phyloP scores from a whole-genome alignment of 1,140 invertebrate species.

The Ridgeia piscesae region DNA sequence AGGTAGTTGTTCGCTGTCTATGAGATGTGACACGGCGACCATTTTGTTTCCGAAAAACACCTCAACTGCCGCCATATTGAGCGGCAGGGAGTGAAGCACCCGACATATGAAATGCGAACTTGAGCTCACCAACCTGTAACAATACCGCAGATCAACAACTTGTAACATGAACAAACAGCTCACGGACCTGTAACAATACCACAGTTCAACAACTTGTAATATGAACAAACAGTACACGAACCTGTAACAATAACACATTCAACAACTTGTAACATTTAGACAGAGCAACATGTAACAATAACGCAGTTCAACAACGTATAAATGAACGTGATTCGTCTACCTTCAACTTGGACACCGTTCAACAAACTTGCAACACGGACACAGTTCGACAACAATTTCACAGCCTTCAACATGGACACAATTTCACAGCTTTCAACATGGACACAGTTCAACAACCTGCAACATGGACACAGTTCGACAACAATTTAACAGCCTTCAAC shows the following conservation, averaged over 20 bases:
- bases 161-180: conserved; percentile 33
- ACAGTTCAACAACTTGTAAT: too few relatives aligned
- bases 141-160: conserved; percentile 45
- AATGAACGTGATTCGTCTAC: neutral
- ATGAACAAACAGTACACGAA: too few relatives aligned
- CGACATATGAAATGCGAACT: conserved; percentile 34
- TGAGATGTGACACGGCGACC: conserved; percentile 50
- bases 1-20: conserved; percentile 53
- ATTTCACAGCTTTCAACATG: too few relatives aligned
- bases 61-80: conserved; percentile 54
- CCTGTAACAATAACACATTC: too few relatives aligned
- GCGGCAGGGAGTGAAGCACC: conserved; percentile 50
- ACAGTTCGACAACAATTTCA: neutral
- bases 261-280: too few relatives aligned
- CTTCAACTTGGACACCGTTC: neutral
- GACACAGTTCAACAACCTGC: neutral
- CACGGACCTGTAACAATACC: neutral
- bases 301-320: too few relatives aligned
- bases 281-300: too few relatives aligned
- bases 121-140: neutral
- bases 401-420: neutral
- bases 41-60: conserved; percentile 53
- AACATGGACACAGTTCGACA: neutral
- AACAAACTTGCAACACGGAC: neutral
- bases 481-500: neutral